Evolutionary conservation across 2,888 invertebrate genomes (phyloP).

Genomic region (Diaphora mendica): DNA sequence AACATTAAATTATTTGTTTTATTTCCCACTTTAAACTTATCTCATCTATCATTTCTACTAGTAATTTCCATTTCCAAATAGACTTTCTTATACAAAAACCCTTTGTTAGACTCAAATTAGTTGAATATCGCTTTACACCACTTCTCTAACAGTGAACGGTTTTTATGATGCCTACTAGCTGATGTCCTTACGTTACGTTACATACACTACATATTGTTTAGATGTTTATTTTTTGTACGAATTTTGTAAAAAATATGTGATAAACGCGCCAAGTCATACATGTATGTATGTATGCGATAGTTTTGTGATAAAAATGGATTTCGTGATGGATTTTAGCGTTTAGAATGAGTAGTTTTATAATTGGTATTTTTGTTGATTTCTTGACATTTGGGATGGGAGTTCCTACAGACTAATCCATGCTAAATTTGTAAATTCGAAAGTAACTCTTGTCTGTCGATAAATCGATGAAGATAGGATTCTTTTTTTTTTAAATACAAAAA

Average conservation of each 20-base stretch:
- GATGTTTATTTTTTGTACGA: conserved; percentile 50
- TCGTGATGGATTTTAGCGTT: neutral
- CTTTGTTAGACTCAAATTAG: too few relatives aligned
- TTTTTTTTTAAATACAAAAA: too few relatives aligned
- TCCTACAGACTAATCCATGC: too few relatives aligned
- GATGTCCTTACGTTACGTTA: conserved; percentile 60
- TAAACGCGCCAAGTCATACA: conserved; percentile 21
- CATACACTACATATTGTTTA: conserved; percentile 51
- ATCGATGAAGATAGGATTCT: too few relatives aligned
- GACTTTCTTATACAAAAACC: too few relatives aligned
- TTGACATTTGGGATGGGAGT: neutral
- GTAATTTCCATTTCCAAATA: neutral
- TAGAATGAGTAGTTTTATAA: rapidly evolving
- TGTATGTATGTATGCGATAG: conserved; percentile 6
- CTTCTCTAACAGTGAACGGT: conserved; percentile 26
- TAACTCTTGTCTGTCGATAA: too few relatives aligned
- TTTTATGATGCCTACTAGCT: conserved; percentile 56
- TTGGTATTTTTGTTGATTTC: neutral
- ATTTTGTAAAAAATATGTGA: conserved; percentile 45
- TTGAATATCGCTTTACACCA: conserved; percentile 33
- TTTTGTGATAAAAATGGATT: neutral
- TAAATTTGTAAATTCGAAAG: too few relatives aligned
- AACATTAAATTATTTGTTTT: too few relatives aligned
- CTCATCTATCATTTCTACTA: neutral
- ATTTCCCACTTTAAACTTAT: too few relatives aligned